phyloP scores from a whole-genome alignment of 2,797 vertebrate species.

The Notoglanidium macrostoma region DNA sequence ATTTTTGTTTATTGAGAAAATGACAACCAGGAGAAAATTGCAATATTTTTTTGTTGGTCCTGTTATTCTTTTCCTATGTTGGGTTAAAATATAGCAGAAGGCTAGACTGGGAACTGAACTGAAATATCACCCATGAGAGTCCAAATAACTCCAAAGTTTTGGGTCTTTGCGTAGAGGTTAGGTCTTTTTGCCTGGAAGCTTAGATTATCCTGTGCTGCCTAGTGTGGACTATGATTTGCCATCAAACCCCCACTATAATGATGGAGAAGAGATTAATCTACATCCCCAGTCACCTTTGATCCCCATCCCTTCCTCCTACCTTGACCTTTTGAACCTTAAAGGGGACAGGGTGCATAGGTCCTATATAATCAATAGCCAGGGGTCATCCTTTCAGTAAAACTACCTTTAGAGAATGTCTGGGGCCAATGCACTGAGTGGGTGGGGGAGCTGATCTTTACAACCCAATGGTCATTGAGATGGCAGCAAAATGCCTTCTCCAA shows the following conservation, averaged over 20 bases:
- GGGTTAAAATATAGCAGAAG: not conserved
- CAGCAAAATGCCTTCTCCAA: constrained; percentile 43
- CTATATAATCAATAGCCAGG: constrained; percentile 65
- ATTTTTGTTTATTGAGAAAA: not conserved
- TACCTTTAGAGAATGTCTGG: constrained; percentile 46
- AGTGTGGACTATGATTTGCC: not conserved
- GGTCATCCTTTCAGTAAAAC: constrained; percentile 62
- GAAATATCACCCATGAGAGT: not conserved
- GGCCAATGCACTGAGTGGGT: constrained; percentile 35
- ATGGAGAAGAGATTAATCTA: constrained; percentile 67
- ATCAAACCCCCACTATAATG: constrained; percentile 5
- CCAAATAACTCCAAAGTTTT: constrained; percentile 5
- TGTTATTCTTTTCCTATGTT: not conserved
- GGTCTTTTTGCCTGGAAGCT: not conserved
- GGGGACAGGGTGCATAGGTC: constrained; percentile 47
- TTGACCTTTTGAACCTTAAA: constrained; percentile 68
- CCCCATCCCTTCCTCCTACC: constrained; percentile 56
- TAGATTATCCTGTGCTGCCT: not conserved
- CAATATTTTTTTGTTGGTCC: not conserved
- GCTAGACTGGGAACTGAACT: not conserved
- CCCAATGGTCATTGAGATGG: constrained; percentile 59
- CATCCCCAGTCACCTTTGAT: constrained; percentile 51
- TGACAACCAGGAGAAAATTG: not conserved
- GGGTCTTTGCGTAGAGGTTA: not conserved
- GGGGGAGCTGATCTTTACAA: constrained; percentile 53